These are phyloP conservation scores for Aphelocoma californica DNA, from an alignment of 2,797 vertebrate species.

Conservation along the genomic window DNA sequence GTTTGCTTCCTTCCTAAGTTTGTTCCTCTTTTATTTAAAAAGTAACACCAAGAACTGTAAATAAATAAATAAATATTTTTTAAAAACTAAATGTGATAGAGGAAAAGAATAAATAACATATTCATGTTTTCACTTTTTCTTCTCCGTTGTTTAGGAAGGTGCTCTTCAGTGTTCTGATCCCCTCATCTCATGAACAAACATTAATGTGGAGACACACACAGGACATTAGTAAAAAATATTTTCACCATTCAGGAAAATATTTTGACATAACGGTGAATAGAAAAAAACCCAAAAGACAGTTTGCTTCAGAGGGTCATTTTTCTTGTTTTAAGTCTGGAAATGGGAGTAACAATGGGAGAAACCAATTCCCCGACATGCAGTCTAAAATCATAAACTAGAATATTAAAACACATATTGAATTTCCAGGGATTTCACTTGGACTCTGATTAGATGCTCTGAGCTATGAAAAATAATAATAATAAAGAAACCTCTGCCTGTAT, in stretches of 20 bases:
- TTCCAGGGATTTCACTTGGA: background rate
- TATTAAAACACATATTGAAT: background rate
- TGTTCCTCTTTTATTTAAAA: background rate
- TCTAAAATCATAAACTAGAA: background rate
- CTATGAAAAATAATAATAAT: background rate
- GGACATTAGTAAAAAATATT: background rate
- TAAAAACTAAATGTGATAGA: background rate
- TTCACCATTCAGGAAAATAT: background rate
- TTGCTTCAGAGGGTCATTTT: background rate
- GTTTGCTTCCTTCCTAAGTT: background rate
- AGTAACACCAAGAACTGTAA: background rate
- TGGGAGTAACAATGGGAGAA: background rate
- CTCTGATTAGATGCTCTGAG: background rate
- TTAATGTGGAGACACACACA: background rate
- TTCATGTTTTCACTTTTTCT: background rate
- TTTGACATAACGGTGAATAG: background rate
- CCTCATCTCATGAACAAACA: background rate
- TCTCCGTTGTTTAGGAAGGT: background rate
- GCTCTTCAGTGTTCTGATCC: background rate
- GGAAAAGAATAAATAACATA: background rate
- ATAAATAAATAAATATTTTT: background rate
- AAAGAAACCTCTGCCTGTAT: background rate
- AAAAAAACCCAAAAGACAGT: rapidly evolving
- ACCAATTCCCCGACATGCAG: rapidly evolving
- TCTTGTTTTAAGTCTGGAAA: background rate